Conservation (phyloP, 2,888 invertebrate species). For the Macropis europaea region DNA sequence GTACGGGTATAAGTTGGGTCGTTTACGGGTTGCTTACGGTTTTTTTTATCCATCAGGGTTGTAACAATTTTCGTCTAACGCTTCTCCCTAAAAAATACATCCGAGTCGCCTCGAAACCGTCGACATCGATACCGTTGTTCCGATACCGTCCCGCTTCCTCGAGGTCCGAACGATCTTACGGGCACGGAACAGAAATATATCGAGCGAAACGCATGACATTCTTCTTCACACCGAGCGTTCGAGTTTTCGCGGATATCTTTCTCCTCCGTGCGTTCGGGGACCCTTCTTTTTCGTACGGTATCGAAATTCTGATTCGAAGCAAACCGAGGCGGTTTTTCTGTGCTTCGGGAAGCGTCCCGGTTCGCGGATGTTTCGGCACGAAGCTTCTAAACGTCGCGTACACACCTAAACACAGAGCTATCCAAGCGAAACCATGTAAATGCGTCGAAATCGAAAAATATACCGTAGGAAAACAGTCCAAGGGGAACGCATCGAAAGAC, state of each 20-base stretch:
- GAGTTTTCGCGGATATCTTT: not conserved
- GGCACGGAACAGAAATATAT: not conserved
- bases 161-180: not conserved
- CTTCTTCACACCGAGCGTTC: not conserved
- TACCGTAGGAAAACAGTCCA: constrained; percentile 36
- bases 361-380: not conserved
- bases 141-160: constrained; percentile 15
- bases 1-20: constrained; percentile 66
- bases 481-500: constrained; percentile 20
- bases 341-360: not conserved
- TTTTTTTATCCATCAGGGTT: constrained; percentile 65
- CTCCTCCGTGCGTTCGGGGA: not conserved
- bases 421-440: constrained; percentile 41
- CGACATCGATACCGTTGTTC: constrained; percentile 42
- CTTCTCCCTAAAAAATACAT: constrained; percentile 74
- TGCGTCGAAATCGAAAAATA: constrained; percentile 48
- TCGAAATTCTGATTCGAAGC: constrained; percentile 30
- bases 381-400: not conserved
- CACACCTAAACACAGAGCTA: constrained; percentile 8
- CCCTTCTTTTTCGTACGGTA: too few relatives aligned
- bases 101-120: constrained; percentile 58
- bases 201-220: not conserved
- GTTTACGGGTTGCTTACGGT: constrained; percentile 47
- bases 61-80: constrained; percentile 72
- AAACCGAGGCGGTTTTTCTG: constrained; percentile 1